Evolutionary conservation across 1,140 invertebrate species (phyloP).

Genomic region (Drosophila repleta): DNA sequence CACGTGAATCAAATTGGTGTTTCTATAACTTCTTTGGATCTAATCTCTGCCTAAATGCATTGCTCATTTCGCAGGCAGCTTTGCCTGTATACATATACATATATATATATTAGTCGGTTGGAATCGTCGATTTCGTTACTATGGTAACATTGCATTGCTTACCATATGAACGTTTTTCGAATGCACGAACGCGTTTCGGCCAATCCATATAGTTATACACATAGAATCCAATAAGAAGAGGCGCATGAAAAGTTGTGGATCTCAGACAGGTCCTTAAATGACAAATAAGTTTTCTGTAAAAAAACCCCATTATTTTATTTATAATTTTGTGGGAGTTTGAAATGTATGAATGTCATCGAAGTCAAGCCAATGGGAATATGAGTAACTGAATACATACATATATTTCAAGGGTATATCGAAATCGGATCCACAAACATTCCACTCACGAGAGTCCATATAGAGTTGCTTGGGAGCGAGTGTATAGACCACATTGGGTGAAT

Average conservation of each 20-base stretch:
- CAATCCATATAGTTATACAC: constrained; percentile 2
- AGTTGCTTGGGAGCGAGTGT: constrained; percentile 25
- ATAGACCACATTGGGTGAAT: constrained; percentile 14
- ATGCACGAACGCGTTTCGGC: neutral
- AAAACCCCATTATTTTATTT: constrained; percentile 1
- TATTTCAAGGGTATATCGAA: neutral
- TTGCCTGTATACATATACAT: neutral
- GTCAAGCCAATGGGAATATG: neutral
- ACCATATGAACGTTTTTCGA: neutral
- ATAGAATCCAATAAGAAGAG: constrained; percentile 13
- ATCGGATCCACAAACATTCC: constrained; percentile 19
- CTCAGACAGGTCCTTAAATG: constrained; percentile 14
- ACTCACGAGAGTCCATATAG: constrained; percentile 32
- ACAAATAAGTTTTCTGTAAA: constrained; percentile 7
- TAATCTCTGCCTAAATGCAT: no score
- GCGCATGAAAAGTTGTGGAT: constrained; percentile 7
- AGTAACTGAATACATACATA: no score
- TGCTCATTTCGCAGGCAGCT: neutral
- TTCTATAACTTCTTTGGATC: no score
- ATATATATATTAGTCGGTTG: no score
- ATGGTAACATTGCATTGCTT: neutral
- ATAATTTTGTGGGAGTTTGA: neutral
- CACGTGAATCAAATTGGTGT: no score
- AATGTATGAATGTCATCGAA: neutral
- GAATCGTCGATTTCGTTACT: no score